phyloP scores from a whole-genome alignment of 2,113 vertebrate species.

The Cryptomyrus ogoouensis region DNA sequence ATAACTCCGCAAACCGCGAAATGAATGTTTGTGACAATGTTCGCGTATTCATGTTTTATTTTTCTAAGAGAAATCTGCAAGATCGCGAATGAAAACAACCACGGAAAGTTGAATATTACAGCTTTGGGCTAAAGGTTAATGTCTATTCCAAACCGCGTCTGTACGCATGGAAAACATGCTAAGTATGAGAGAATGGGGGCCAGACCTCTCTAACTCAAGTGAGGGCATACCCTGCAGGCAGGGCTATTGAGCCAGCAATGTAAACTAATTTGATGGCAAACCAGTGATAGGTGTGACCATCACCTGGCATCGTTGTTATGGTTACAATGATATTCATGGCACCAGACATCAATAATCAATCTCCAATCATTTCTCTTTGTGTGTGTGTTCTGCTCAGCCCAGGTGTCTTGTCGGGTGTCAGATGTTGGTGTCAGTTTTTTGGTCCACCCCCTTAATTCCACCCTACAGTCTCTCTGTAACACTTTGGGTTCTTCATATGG shows the following conservation, averaged over 20 bases:
- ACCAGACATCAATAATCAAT: neutral
- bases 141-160: neutral
- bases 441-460: neutral
- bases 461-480: neutral
- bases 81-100: neutral
- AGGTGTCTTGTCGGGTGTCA: neutral
- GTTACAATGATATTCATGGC: neutral
- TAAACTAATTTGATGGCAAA: neutral
- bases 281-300: neutral
- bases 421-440: neutral
- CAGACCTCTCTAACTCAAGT: neutral
- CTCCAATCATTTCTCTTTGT: neutral
- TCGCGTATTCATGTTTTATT: neutral
- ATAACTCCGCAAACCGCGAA: neutral
- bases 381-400: neutral
- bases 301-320: neutral
- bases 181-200: neutral
- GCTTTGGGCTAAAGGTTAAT: constrained; percentile 6
- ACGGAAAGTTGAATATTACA: neutral
- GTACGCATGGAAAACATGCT: constrained; percentile 1
- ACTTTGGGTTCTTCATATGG: neutral
- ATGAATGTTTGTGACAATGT: neutral
- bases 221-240: constrained; percentile 3
- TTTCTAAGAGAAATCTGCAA: neutral
- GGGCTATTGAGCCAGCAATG: constrained; percentile 21